phyloP scores from a whole-genome alignment of 2,797 vertebrate genomes.

The Cheirogaleus major region DNA sequence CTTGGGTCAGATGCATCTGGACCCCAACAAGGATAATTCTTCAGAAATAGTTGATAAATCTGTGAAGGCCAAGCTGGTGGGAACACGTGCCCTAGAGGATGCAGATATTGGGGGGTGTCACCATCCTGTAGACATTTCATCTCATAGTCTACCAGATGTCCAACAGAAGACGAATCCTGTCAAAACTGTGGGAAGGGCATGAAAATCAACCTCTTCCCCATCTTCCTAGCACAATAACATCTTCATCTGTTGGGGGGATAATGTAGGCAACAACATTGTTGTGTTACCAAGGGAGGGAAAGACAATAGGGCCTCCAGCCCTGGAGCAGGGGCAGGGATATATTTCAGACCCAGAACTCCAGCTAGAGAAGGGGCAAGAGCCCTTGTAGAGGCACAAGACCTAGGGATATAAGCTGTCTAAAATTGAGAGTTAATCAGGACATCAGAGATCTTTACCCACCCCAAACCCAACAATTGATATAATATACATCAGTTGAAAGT shows the following conservation, averaged over 20 bases:
- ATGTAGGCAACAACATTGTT: neutral
- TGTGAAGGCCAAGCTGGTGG: neutral
- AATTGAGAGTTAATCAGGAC: neutral
- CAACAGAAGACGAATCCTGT: neutral
- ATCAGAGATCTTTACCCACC: neutral
- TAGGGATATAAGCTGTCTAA: accelerated
- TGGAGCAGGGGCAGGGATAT: neutral
- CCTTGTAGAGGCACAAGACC: too few relatives aligned
- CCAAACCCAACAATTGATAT: too few relatives aligned
- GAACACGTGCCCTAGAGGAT: neutral
- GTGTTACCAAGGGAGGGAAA: neutral
- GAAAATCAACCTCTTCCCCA: neutral
- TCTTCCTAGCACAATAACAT: neutral
- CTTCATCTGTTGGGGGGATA: neutral
- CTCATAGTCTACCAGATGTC: neutral
- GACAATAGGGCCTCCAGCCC: neutral
- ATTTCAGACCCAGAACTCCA: neutral
- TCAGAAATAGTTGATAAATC: accelerated
- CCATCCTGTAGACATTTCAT: neutral
- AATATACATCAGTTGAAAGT: accelerated
- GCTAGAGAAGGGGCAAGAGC: neutral
- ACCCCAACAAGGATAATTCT: neutral
- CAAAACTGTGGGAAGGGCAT: neutral
- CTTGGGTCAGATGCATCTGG: neutral
- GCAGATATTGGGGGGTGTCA: too few relatives aligned